Percentiles rank a stretch among this genome's conserved stretches.
These are phyloP conservation scores for Rafetus swinhoei DNA, from an alignment of 2,113 vertebrate species.

Conservation along the genomic window DNA sequence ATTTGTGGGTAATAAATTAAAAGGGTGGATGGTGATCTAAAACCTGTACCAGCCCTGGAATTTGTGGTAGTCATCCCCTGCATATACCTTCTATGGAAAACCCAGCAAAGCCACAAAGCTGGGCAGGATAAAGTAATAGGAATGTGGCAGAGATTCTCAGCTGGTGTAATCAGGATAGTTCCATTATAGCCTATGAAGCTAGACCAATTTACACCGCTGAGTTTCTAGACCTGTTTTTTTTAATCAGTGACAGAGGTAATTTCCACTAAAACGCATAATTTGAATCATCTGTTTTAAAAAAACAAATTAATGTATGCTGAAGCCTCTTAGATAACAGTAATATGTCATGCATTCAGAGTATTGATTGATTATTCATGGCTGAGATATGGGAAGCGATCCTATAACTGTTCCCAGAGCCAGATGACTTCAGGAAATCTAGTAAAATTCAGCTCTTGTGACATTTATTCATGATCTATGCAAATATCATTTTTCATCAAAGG, in stretches of 20 bases:
- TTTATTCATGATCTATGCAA: not conserved
- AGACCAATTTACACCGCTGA: not conserved
- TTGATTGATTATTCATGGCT: not conserved
- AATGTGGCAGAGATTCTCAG: not conserved
- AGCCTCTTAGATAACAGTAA: not conserved
- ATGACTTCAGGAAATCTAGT: not conserved
- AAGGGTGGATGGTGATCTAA: not conserved
- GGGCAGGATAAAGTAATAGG: not conserved
- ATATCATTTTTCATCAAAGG: not conserved
- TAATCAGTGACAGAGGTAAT: not conserved
- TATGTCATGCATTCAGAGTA: not conserved
- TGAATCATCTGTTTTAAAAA: not conserved
- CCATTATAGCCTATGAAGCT: not conserved
- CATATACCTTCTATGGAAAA: not conserved
- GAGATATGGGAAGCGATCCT: not conserved
- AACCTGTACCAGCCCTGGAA: not conserved
- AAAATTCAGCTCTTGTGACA: not conserved
- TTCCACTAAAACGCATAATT: not conserved
- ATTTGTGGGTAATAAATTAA: not conserved
- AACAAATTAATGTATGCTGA: not conserved
- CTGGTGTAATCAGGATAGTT: not conserved
- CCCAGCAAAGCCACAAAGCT: not conserved
- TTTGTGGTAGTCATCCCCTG: not conserved
- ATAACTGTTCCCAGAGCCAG: not conserved
- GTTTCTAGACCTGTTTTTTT: not conserved